Conservation (phyloP, 1,140 invertebrate species). For the Bradysia coprophila region DNA sequence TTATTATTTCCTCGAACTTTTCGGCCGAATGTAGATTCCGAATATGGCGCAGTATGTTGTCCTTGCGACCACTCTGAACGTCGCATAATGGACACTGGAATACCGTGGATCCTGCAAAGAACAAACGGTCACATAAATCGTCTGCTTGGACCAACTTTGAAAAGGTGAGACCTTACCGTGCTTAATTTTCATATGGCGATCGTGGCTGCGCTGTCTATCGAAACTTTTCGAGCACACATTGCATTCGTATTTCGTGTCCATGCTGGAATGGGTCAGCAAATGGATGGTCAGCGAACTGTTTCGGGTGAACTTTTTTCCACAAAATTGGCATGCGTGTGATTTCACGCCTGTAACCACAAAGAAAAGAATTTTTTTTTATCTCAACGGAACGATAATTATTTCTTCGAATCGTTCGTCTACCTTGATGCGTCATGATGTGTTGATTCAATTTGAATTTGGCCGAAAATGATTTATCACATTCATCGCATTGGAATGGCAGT, state of each 20-base stretch:
- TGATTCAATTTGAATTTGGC: not conserved
- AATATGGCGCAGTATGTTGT: not conserved
- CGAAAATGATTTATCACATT: not conserved
- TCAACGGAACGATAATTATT: not conserved
- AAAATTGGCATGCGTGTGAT: not conserved
- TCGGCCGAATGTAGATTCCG: not conserved
- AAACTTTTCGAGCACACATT: not conserved
- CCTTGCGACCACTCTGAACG: not conserved
- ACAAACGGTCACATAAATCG: too few relatives aligned
- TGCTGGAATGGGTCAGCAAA: not conserved
- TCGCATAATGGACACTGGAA: not conserved
- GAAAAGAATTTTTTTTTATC: not conserved
- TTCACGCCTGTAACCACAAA: not conserved
- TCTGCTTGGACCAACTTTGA: not conserved
- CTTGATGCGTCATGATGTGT: not conserved
- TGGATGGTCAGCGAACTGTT: not conserved
- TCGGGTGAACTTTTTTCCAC: not conserved
- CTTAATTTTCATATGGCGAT: not conserved
- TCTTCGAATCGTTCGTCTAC: not conserved
- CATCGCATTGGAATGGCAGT: not conserved
- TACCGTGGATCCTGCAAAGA: not conserved
- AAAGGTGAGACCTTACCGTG: not conserved
- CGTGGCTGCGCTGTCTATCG: not conserved
- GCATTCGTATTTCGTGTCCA: not conserved
- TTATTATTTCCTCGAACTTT: not conserved